phyloP scores from a whole-genome alignment of 2,113 vertebrate genomes.

The Thomomys bottae region DNA sequence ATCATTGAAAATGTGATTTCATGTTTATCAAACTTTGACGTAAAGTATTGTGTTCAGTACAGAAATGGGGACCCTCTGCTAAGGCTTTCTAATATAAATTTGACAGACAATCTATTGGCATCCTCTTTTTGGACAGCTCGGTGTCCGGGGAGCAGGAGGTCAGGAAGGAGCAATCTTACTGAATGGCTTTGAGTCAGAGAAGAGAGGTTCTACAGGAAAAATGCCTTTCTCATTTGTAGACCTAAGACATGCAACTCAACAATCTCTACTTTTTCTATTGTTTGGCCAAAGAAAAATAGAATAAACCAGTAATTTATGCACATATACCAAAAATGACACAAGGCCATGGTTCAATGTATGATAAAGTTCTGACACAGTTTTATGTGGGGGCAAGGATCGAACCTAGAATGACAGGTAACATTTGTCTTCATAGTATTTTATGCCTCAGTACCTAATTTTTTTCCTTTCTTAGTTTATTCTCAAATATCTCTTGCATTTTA shows the following conservation, averaged over 20 bases:
- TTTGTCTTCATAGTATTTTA: constrained; percentile 32
- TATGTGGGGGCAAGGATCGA: neutral
- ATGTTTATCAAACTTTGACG: constrained; percentile 82
- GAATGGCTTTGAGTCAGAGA: constrained; percentile 66
- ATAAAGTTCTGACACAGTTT: neutral
- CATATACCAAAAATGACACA: neutral
- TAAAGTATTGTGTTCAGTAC: constrained; percentile 71
- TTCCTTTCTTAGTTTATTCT: neutral
- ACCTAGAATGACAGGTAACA: neutral
- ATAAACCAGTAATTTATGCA: neutral
- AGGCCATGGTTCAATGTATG: neutral
- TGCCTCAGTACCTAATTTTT: constrained; percentile 14
- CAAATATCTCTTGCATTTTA: constrained; percentile 14
- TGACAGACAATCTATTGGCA: constrained; percentile 74
- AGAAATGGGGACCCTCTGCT: constrained; percentile 66
- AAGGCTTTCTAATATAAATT: constrained; percentile 68
- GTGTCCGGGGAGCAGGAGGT: constrained; percentile 64
- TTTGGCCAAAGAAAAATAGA: constrained; percentile 18
- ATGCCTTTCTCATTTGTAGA: constrained; percentile 32
- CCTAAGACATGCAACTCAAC: neutral
- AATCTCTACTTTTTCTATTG: constrained; percentile 36
- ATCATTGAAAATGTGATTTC: constrained; percentile 80
- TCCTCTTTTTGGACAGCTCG: constrained; percentile 68
- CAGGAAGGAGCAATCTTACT: constrained; percentile 38
- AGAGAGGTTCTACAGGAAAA: constrained; percentile 67